Base-by-base conservation (phyloP, 1,140 invertebrate genomes). In the Idris sp. region DNA sequence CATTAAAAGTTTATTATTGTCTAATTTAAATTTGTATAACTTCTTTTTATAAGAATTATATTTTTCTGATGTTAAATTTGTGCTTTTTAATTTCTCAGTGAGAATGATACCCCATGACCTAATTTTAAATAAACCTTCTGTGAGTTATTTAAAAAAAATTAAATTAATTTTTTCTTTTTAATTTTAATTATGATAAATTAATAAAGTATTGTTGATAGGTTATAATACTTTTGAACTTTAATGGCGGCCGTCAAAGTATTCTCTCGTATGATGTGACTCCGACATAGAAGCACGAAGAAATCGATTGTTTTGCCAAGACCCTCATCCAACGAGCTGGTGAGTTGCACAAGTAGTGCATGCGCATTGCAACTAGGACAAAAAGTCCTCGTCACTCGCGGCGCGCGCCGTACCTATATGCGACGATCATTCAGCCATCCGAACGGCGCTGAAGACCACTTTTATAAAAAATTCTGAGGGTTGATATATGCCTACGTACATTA, bases 351-450 rank as follows among this genome's bases (percentile, higher is more conserved):
- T 46, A 56, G 80, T 80, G 79, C 81, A 84, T 83, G 83, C 81
- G 82, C 82, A 69, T 62, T 82, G 79, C 80, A 83, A 83, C 61
- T 83, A 79, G 81, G 82, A 78, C 81, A 83, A 74, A n/a, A 81
- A 68, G 40, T 65, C 25, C 51, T 46, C 61, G 53, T 44, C 69
- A 38, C 54, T 28, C 28, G 41, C 56, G 14, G 35, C 46, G 46
- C 44, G 44, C 49, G 49, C 48, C 56, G 58, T 15, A 58, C 18
- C 41, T 54, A 58, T 64, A 62, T 35, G 33, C 43, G 44, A 53
- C 49, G 38, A 75, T 41, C 69, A 68, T 41, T 68, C 51, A 56
- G 54, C 36, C 40, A 49, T 71, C 56, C 46, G 33, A 38, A 36
- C 64, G 51, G 35, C 43, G 41, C n/a, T 49, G 35, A 71, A 74